Evolutionary conservation across 2,113 vertebrate species (phyloP).

Genomic region (Acinonyx jubatus): DNA sequence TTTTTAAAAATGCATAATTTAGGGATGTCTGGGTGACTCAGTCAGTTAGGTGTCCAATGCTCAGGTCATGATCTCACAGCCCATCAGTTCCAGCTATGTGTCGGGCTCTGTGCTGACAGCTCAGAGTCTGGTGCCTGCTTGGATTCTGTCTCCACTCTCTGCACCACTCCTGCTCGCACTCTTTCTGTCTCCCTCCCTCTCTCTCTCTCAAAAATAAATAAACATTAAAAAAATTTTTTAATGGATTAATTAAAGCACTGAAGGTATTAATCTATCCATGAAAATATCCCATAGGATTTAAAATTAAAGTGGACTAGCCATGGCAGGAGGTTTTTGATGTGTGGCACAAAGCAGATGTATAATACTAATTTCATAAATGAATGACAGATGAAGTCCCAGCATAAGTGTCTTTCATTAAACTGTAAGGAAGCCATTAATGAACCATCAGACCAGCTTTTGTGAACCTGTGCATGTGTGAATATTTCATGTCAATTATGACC

Average conservation of each 20-base stretch:
- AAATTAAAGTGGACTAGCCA: background rate
- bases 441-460: background rate
- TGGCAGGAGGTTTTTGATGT: background rate
- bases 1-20: background rate
- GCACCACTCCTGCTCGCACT: no score
- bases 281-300: background rate
- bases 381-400: background rate
- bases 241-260: background rate
- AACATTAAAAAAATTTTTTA: no score
- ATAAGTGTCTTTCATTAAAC: background rate
- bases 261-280: background rate
- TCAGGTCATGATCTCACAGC: no score
- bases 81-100: no score
- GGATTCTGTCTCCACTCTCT: no score
- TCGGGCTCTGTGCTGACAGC: no score
- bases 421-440: background rate
- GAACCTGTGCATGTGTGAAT: no score
- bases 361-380: background rate
- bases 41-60: no score
- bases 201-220: no score
- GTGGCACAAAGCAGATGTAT: background rate
- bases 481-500: background rate
- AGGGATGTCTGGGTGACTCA: no score
- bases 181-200: no score
- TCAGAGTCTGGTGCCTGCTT: no score